A percentile compares a stretch with the other conserved stretches of the same genome.
phyloP scores from a whole-genome alignment of 2,797 vertebrate genomes.

The Nyctalus aviator region DNA sequence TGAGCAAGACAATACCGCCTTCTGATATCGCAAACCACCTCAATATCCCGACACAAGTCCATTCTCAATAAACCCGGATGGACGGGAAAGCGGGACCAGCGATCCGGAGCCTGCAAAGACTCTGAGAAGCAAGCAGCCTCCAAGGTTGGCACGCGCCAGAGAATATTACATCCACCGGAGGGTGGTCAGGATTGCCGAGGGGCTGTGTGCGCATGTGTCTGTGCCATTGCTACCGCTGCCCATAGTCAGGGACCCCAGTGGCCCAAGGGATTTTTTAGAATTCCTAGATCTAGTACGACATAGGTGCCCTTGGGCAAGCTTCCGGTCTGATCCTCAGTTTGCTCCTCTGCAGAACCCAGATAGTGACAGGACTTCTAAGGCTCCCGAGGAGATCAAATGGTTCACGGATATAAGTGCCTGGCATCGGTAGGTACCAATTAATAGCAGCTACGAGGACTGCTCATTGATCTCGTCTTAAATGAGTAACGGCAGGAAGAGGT shows the following conservation, averaged over 20 bases:
- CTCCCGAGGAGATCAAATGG: background rate
- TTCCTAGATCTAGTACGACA: background rate
- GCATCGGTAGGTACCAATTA: background rate
- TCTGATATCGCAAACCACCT: background rate
- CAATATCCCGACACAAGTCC: background rate
- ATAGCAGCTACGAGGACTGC: background rate
- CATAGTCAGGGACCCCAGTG: background rate
- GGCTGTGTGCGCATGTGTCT: fast-evolving
- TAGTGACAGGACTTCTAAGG: background rate
- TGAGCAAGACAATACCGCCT: background rate
- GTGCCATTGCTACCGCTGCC: background rate
- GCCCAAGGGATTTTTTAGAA: background rate
- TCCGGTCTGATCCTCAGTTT: background rate
- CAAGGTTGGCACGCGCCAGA: background rate
- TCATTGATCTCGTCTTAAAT: background rate
- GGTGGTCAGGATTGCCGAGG: background rate
- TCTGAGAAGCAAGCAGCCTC: background rate
- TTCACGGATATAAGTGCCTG: background rate
- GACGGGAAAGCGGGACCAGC: background rate
- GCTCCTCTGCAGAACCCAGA: background rate
- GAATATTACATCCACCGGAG: background rate
- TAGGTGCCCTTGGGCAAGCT: background rate
- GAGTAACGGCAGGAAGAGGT: background rate
- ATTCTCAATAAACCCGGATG: background rate
- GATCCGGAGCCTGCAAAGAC: fast-evolving